Base-by-base conservation (phyloP, 2,797 vertebrate species). In the Sciurus carolinensis region DNA sequence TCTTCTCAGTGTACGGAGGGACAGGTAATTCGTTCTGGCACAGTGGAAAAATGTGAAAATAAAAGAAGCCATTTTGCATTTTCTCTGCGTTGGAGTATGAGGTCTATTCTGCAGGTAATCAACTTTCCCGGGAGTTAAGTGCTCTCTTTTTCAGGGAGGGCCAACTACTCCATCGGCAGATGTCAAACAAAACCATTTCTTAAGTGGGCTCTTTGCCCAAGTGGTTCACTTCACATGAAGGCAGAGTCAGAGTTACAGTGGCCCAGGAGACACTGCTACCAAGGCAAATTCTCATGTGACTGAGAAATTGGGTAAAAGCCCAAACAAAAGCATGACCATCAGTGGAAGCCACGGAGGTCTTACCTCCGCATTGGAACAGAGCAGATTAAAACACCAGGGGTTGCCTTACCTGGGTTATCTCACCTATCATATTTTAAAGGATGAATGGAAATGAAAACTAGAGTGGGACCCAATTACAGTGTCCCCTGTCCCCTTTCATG, bases 21-120 rank as follows among this genome's bases (percentile, higher is more conserved):
- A 69, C 3, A 82, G 77, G 73, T 92, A 77, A 93, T 97, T 96
- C 15, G 2, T 97, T 93, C 87, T 90, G 77, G 91, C 94, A 96
- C 39, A 59, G 87, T 77, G 47, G 91, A 96, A 95, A 97, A 94
- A 94, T 94, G 87, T 90, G 90, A 87, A 94, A 97, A 96, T 95
- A 97, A 93, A 97, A 97, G 89, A 93, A 95, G 93, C 75, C 76
- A 96, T 95, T 97, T 95, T 96, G 77, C 81, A 83, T 97, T 97
- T 90, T 87, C 84, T 97, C 89, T 93, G n/a, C 84, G 66, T 87
- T 96, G 71, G 91, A 95, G 90, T 95, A 94, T 86, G 93, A 94
- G 87, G 87, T 97, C 94, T 88, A 18, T 90, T 96, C 85, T 76
- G 39, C 72, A 94, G 84, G 77, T 93, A 98, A 97, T 97, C 90